Conservation (phyloP, 2,113 vertebrate species). For the Progne subis region DNA sequence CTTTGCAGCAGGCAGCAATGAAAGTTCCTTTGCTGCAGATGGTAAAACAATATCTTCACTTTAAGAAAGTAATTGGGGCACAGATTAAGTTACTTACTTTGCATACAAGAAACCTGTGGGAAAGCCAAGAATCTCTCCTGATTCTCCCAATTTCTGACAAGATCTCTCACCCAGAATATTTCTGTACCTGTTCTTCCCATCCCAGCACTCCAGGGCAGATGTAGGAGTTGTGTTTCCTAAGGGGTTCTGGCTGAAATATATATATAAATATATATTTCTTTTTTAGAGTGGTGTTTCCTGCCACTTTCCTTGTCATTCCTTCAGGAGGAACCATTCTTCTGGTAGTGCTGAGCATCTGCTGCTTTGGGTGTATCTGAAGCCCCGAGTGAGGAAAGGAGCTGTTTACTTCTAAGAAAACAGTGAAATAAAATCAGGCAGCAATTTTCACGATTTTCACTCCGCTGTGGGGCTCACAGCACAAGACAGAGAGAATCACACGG, state of each 20-base stretch:
- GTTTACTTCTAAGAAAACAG: background rate
- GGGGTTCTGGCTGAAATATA: background rate
- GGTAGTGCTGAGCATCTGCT: background rate
- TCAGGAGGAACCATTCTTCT: background rate
- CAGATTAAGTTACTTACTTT: conserved; percentile 48
- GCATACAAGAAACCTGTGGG: conserved; percentile 29
- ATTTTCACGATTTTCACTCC: background rate
- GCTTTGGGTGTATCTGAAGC: background rate
- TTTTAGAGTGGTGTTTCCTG: background rate
- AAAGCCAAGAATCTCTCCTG: conserved; percentile 22
- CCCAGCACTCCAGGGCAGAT: background rate
- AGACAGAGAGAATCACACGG: background rate
- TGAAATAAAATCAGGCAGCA: background rate
- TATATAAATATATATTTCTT: no score
- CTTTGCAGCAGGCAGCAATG: background rate
- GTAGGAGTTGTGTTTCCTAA: background rate
- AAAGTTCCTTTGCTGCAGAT: background rate
- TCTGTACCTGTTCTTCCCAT: background rate
- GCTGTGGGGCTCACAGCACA: background rate
- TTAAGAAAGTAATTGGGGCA: conserved; percentile 23
- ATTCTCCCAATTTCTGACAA: background rate
- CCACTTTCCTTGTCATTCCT: background rate
- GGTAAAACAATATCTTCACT: background rate
- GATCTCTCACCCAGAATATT: background rate
- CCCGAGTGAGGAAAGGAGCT: background rate